A percentile compares a stretch with the other conserved stretches of the same genome.
phyloP scores from a whole-genome alignment of 2,797 vertebrate genomes.

The Zenarchopterus dispar region DNA sequence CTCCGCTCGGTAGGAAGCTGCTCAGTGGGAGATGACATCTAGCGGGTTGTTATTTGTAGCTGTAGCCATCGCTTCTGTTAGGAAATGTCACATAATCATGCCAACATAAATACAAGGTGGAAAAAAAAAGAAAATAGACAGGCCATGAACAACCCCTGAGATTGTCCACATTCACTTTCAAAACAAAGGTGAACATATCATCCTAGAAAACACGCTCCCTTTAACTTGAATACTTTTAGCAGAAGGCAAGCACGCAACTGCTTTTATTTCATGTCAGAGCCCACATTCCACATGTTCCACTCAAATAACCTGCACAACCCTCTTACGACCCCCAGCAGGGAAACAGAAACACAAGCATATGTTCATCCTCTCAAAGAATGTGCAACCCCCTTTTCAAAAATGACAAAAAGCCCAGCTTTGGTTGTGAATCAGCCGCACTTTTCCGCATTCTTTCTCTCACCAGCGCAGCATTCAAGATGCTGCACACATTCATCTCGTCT shows the following conservation, averaged over 20 bases:
- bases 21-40: conserved; percentile 11
- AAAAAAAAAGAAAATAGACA: neutral
- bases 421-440: conserved; percentile 3
- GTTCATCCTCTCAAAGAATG: conserved; percentile 30
- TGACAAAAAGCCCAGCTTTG: conserved; percentile 12
- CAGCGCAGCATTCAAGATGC: neutral
- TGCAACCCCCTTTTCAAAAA: conserved; percentile 4
- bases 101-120: neutral
- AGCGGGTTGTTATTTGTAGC: neutral
- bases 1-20: conserved; percentile 20
- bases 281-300: conserved; percentile 25
- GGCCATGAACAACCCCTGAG: neutral
- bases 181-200: neutral
- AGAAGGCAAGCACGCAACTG: neutral
- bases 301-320: conserved; percentile 32
- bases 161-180: neutral
- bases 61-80: neutral
- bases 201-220: neutral
- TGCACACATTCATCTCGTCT: neutral
- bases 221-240: neutral
- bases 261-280: neutral
- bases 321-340: conserved; percentile 30
- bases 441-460: neutral
- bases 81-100: neutral
- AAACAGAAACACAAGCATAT: conserved; percentile 39